Conservation (phyloP, 1,140 invertebrate species). For the Cyphomyrmex costatus region DNA sequence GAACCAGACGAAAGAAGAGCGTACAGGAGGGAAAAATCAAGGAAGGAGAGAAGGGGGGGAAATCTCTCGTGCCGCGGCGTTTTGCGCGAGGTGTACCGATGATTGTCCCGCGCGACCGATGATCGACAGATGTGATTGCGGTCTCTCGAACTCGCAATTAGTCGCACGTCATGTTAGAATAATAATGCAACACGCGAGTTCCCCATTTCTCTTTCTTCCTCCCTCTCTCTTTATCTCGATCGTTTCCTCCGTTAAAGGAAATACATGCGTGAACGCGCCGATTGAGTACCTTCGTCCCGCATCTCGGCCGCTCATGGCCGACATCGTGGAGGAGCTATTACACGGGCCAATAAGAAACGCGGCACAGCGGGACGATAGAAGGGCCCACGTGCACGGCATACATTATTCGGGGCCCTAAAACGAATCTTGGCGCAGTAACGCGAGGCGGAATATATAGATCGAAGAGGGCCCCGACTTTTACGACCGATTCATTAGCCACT, state of each 20-base stretch:
- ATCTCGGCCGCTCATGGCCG: slow-evolving; percentile 24
- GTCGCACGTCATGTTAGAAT: slow-evolving; percentile 60
- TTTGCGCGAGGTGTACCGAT: slow-evolving; percentile 43
- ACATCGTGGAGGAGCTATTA: slow-evolving; percentile 46
- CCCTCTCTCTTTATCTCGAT: neutral
- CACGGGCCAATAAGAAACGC: slow-evolving; percentile 45
- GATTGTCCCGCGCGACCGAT: slow-evolving; percentile 54
- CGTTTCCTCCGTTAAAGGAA: slow-evolving; percentile 31
- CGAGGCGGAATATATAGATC: slow-evolving; percentile 56
- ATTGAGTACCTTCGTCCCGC: slow-evolving; percentile 23
- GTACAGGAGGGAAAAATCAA: slow-evolving; percentile 52
- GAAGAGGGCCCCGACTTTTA: slow-evolving; percentile 57
- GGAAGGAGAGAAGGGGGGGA: slow-evolving; percentile 4
- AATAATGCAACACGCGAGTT: slow-evolving; percentile 44
- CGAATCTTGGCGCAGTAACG: slow-evolving; percentile 51
- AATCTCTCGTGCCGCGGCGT: slow-evolving; percentile 48
- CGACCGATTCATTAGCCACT: slow-evolving; percentile 64
- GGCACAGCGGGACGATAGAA: slow-evolving; percentile 11
- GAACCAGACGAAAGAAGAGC: slow-evolving; percentile 49
- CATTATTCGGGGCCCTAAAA: slow-evolving; percentile 46
- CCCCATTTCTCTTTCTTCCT: slow-evolving; percentile 9
- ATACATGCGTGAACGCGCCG: slow-evolving; percentile 11
- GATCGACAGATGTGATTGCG: slow-evolving; percentile 58
- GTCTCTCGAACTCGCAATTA: slow-evolving; percentile 51
- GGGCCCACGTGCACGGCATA: slow-evolving; percentile 30